Evolutionary conservation across 2,797 vertebrate species (phyloP).

Genomic region (Clangula hyemalis): DNA sequence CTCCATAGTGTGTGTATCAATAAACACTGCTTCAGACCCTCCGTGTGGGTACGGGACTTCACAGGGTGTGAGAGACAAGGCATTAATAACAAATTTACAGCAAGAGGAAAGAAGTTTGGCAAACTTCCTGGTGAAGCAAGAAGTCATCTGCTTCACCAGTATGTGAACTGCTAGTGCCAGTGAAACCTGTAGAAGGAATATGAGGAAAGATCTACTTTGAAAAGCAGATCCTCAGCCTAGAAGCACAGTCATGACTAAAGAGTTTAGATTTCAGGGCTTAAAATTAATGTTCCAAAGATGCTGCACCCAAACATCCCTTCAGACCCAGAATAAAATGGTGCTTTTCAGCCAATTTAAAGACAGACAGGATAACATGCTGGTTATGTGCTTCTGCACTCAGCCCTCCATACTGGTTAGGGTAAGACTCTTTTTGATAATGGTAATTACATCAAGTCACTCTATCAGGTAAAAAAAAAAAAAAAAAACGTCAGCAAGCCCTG

Average conservation of each 20-base stretch:
- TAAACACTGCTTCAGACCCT: background rate
- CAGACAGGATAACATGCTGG: background rate
- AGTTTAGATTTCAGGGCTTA: background rate
- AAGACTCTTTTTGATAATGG: background rate
- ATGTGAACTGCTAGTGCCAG: background rate
- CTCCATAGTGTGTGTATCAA: background rate
- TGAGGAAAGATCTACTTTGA: background rate
- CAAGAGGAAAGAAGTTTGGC: background rate
- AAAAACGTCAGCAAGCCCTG: background rate
- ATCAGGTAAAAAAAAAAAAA: background rate
- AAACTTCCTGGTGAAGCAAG: background rate
- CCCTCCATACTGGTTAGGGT: background rate
- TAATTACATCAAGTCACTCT: background rate
- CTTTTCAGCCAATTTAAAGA: background rate
- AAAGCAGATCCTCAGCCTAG: background rate
- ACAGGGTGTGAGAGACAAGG: background rate
- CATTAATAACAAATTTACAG: background rate
- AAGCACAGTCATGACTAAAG: background rate
- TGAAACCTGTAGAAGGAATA: background rate
- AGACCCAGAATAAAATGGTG: background rate
- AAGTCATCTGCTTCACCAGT: background rate
- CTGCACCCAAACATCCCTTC: background rate
- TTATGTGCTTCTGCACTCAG: rapidly evolving
- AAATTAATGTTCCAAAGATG: background rate
- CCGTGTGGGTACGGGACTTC: background rate